Base-by-base conservation (phyloP, 2,888 invertebrate species). In the Melitaea athalia region DNA sequence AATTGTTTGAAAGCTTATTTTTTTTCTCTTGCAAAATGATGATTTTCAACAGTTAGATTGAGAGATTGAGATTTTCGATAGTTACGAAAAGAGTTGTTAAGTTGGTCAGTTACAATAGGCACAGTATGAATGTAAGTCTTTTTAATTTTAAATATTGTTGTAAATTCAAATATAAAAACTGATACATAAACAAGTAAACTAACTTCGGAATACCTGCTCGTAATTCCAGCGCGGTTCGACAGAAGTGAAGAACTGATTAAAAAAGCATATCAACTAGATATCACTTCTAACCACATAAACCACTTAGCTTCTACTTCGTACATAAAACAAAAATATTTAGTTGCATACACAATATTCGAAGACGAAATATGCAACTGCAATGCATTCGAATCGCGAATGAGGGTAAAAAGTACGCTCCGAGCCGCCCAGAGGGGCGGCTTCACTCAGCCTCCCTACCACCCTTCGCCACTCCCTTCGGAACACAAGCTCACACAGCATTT, bases 381-480 rank as follows among this genome's bases (percentile, higher is more conserved):
- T 78, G 78, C 76, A 72, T 75, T 81, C 75, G 74, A 75, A 73
- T 67, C 76, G 69, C 77, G 76, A 80, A 79, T 78, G 79, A 80
- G 79, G 79, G 79, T 78, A 63, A 75, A n/a, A 73, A 67, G 67
- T 68, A 68, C 75, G 77, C 76, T 78, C 77, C 72, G 73, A 73
- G 74, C 76, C 74, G 78, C 77, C 76, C 73, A 24, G 24, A 24
- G 24, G 80, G 81, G 80, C 78, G 79, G 78, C 76, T 72, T 74
- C 78, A 79, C 79, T 74, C 76, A 79, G 77, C 77, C 81, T 81
- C 77, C 77, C 65, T 47, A 33, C 68, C 74, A 72, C 79, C 77
- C 78, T 71, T 72, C 67, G 75, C 75, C 78, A 76, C 81, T 74
- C 78, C 79, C 81, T 75, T 73, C 75, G 73, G 67, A 77, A 76